phyloP scores from a whole-genome alignment of 2,797 vertebrate genomes.

The Poeciliopsis gracilis region DNA sequence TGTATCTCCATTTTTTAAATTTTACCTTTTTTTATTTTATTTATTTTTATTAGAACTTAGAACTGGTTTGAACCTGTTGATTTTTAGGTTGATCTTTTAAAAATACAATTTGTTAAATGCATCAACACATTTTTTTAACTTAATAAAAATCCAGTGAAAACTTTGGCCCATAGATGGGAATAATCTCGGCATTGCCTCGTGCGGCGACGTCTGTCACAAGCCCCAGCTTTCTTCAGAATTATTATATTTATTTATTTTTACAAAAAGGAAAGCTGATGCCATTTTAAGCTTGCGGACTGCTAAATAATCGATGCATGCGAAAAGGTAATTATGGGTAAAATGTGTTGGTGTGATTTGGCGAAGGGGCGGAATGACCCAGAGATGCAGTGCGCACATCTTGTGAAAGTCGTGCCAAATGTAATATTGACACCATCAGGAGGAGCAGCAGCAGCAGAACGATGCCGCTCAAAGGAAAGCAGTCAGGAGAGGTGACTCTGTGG shows the following conservation, averaged over 20 bases:
- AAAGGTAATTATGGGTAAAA: background rate
- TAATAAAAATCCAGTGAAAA: background rate
- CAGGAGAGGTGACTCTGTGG: constrained; percentile 85
- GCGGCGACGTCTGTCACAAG: background rate
- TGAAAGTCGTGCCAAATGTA: constrained; percentile 30
- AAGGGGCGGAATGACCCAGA: background rate
- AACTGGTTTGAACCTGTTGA: background rate
- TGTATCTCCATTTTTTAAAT: background rate
- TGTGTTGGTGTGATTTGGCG: background rate
- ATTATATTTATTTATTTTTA: background rate
- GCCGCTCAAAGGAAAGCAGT: constrained; percentile 68
- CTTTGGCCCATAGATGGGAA: background rate
- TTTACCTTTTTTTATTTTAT: background rate
- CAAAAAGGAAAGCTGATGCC: background rate
- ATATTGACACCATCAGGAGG: constrained; percentile 74
- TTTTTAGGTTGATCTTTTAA: background rate
- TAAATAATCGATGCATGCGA: too few relatives aligned
- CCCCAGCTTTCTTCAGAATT: background rate
- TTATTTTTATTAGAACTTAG: background rate
- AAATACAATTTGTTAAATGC: background rate
- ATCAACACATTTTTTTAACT: background rate
- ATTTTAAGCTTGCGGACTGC: background rate
- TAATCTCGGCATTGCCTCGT: background rate
- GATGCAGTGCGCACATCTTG: background rate
- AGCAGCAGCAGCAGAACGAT: constrained; percentile 68